A percentile compares a stretch with the other conserved stretches of the same genome.
Evolutionary conservation across 2,113 vertebrate species (phyloP).

Genomic region (Callopanchax toddi): DNA sequence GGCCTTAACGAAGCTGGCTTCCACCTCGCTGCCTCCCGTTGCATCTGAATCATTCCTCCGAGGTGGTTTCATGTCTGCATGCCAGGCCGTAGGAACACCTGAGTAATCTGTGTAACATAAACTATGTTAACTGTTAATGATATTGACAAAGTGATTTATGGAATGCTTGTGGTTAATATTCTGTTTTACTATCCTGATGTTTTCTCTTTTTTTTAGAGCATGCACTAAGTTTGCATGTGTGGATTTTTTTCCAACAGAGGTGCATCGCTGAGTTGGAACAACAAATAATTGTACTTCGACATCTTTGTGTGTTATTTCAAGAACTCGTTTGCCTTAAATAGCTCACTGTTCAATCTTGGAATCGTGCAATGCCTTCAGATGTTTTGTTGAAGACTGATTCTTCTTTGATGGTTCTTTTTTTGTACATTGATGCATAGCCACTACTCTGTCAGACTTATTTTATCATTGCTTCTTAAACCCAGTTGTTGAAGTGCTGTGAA

Average conservation of each 20-base stretch:
- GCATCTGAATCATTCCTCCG: conserved; percentile 61
- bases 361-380: conserved; percentile 87
- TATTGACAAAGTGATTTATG: conserved; percentile 69
- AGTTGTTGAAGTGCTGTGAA: conserved; percentile 35
- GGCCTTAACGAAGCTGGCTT: conserved; percentile 24
- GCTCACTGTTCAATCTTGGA: conserved; percentile 85
- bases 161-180: conserved; percentile 80
- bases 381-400: conserved; percentile 68
- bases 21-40: conserved; percentile 49
- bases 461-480: conserved; percentile 33
- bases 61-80: conserved; percentile 70
- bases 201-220: conserved; percentile 65
- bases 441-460: conserved; percentile 43
- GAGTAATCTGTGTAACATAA: conserved; percentile 57
- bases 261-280: conserved; percentile 67
- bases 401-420: conserved; percentile 32
- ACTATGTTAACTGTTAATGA: conserved; percentile 74
- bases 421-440: conserved; percentile 23
- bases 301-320: conserved; percentile 73
- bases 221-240: conserved; percentile 84
- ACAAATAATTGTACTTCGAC: conserved; percentile 72
- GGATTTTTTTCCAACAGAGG: conserved; percentile 76
- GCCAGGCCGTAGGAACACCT: conserved; percentile 54
- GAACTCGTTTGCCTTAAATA: conserved; percentile 86
- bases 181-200: conserved; percentile 43